phyloP scores from a whole-genome alignment of 2,888 invertebrate genomes.

The Dynastes grantii region DNA sequence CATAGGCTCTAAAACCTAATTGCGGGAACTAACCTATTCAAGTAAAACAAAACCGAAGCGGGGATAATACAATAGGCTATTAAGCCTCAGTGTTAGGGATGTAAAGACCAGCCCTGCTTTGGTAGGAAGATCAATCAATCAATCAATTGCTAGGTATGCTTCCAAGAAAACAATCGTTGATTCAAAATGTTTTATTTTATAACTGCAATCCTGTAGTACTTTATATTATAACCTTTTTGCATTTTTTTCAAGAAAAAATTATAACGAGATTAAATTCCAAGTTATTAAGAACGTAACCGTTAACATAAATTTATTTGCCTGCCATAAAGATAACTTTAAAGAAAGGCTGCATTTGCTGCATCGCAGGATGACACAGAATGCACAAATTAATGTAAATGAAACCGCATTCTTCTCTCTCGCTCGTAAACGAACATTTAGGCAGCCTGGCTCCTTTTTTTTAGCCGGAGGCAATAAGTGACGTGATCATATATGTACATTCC shows the following conservation, averaged over 20 bases:
- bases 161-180: neutral
- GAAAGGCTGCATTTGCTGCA: neutral
- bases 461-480: slow-evolving; percentile 15
- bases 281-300: neutral
- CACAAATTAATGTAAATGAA: slow-evolving; percentile 25
- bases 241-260: neutral
- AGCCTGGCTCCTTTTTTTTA: neutral
- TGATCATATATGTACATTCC: slow-evolving; percentile 12
- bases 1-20: too few species aligned
- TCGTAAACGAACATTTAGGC: neutral
- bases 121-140: too few species aligned
- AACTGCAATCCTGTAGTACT: too few species aligned
- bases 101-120: too few species aligned
- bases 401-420: neutral
- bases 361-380: slow-evolving; percentile 1
- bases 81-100: too few species aligned
- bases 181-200: neutral
- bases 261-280: neutral
- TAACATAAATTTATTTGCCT: slow-evolving; percentile 1
- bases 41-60: too few species aligned
- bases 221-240: too few species aligned
- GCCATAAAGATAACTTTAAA: neutral
- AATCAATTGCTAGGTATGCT: too few species aligned
- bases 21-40: too few species aligned
- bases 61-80: too few species aligned